Percentiles rank a stretch among this genome's conserved stretches.
phyloP scores from a whole-genome alignment of 1,140 invertebrate species.

The Drosophila willistoni region DNA sequence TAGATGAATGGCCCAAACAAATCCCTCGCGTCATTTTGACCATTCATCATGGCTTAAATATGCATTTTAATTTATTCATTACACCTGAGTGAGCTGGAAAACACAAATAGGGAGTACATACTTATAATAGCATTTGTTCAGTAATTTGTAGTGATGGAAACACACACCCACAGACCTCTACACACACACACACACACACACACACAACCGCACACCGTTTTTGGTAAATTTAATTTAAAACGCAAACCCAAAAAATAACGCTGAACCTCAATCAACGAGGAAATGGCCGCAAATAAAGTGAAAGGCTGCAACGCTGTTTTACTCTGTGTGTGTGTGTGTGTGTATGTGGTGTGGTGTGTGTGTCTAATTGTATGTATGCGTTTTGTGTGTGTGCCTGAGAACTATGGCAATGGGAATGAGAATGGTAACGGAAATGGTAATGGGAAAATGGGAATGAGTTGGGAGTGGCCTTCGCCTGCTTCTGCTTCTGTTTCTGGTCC shows the following conservation, averaged over 20 bases:
- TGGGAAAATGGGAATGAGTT: slow-evolving; percentile 42
- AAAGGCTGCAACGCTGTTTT: slow-evolving; percentile 19
- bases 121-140: slow-evolving; percentile 48
- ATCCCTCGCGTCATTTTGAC: slow-evolving; percentile 8
- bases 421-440: neutral
- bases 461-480: slow-evolving; percentile 10
- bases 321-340: neutral
- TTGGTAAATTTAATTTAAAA: slow-evolving; percentile 74
- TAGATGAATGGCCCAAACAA: neutral
- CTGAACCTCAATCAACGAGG: slow-evolving; percentile 62
- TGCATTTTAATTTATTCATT: slow-evolving; percentile 65
- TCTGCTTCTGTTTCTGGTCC: neutral
- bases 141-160: slow-evolving; percentile 23
- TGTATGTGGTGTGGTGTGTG: neutral
- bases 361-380: slow-evolving; percentile 44
- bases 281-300: slow-evolving; percentile 39
- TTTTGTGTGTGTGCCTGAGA: neutral
- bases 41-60: slow-evolving; percentile 28
- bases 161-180: slow-evolving; percentile 5
- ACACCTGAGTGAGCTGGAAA: slow-evolving; percentile 38
- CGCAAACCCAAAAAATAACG: slow-evolving; percentile 49
- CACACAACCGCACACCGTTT: slow-evolving; percentile 24
- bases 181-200: neutral
- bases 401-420: neutral
- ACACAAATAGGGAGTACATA: slow-evolving; percentile 36